These are phyloP conservation scores for Hypolimnas misippus DNA, from an alignment of 2,888 invertebrate species.

Conservation along the genomic window DNA sequence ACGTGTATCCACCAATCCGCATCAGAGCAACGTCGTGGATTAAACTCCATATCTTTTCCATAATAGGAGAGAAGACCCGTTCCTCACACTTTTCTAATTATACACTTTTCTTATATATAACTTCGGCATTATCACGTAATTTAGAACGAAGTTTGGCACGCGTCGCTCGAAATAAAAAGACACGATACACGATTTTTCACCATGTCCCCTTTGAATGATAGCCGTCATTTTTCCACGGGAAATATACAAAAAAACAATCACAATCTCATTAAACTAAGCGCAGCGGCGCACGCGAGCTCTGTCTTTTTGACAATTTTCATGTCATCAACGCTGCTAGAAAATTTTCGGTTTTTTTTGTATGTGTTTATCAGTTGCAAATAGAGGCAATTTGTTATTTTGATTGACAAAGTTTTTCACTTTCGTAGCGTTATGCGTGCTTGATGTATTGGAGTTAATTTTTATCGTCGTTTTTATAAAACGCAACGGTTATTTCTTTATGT, in stretches of 20 bases:
- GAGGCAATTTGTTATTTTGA: conserved; percentile 46
- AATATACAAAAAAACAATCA: conserved; percentile 49
- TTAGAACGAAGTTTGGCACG: conserved; percentile 61
- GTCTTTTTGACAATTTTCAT: conserved; percentile 50
- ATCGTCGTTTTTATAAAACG: background rate
- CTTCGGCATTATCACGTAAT: conserved; percentile 38
- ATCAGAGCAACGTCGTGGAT: too few species aligned
- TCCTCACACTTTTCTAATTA: too few species aligned
- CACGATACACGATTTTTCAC: conserved; percentile 56
- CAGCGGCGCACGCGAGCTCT: conserved; percentile 51
- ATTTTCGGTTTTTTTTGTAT: conserved; percentile 31
- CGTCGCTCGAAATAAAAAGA: conserved; percentile 60
- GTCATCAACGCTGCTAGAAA: conserved; percentile 36
- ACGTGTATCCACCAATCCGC: too few species aligned
- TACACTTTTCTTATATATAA: too few species aligned
- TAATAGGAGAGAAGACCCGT: too few species aligned
- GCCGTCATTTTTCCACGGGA: conserved; percentile 58
- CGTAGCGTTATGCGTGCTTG: conserved; percentile 34
- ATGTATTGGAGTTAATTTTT: conserved; percentile 26
- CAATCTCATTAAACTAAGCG: conserved; percentile 54
- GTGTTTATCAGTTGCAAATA: conserved; percentile 28
- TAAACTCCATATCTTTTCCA: too few species aligned
- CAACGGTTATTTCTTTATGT: background rate
- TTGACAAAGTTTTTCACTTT: conserved; percentile 47
- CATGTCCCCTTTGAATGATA: conserved; percentile 65